Conservation (phyloP, 2,888 invertebrate genomes). For the Coelinius sp. region DNA sequence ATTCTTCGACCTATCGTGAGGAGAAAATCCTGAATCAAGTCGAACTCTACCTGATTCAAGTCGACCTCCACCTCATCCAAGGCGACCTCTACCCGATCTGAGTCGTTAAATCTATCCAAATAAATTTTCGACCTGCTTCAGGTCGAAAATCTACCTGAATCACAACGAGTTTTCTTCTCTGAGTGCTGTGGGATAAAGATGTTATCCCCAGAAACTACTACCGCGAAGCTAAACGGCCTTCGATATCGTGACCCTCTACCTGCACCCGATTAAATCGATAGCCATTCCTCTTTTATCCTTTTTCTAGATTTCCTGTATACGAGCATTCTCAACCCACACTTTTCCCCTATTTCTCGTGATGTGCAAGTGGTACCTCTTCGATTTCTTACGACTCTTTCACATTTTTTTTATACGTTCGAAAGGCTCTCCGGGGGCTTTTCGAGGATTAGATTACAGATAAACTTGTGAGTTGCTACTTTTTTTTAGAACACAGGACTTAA, state of each 20-base stretch:
- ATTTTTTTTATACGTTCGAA: neutral
- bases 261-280: slow-evolving; percentile 39
- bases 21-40: too few relatives aligned
- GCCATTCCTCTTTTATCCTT: slow-evolving; percentile 19
- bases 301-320: slow-evolving; percentile 2
- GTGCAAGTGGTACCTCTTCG: neutral
- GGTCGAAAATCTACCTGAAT: neutral
- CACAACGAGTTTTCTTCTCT: too few relatives aligned
- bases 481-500: neutral
- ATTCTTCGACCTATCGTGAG: too few relatives aligned
- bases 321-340: neutral
- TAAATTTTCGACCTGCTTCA: too few relatives aligned
- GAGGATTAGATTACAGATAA: neutral
- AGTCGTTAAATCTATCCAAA: too few relatives aligned
- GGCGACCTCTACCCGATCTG: too few relatives aligned
- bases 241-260: slow-evolving; percentile 33
- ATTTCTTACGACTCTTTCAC: neutral
- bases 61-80: too few relatives aligned
- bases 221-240: slow-evolving; percentile 33
- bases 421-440: neutral
- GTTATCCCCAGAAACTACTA: slow-evolving; percentile 37
- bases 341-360: slow-evolving; percentile 7
- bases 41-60: too few relatives aligned
- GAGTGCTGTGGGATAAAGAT: slow-evolving; percentile 41
- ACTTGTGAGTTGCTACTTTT: slow-evolving; percentile 5